Percentiles rank a stretch among this genome's conserved stretches.
Conservation (phyloP, 2,113 vertebrate species). For the Antennarius striatus region DNA sequence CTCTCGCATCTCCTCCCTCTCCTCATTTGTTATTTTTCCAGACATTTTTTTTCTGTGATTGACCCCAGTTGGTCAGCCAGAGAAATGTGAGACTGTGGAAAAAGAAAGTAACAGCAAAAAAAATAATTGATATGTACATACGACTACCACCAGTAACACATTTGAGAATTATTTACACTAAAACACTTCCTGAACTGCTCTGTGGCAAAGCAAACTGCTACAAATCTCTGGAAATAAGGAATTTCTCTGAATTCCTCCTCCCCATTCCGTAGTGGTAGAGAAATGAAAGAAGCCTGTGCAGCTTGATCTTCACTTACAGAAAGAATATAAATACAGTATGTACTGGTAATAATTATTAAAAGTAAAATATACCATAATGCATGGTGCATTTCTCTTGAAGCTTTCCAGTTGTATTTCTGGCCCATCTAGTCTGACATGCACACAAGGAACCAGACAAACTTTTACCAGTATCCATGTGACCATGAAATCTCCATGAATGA, state of each 20-base stretch:
- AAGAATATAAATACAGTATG: too few species aligned
- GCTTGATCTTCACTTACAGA: conserved; percentile 49
- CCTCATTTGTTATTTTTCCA: conserved; percentile 92
- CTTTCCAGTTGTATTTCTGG: conserved; percentile 1
- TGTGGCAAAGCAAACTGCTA: conserved; percentile 29
- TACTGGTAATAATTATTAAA: neutral
- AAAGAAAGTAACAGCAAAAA: neutral
- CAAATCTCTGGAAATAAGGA: conserved; percentile 53
- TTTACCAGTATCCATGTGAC: conserved; percentile 44
- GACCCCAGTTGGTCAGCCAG: conserved; percentile 68
- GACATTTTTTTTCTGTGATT: conserved; percentile 86
- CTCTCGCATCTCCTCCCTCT: conserved; percentile 91
- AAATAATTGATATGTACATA: neutral
- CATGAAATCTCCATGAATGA: conserved; percentile 46
- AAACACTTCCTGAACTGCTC: conserved; percentile 34
- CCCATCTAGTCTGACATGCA: conserved; percentile 9
- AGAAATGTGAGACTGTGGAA: conserved; percentile 49
- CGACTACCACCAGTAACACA: neutral
- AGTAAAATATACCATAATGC: too few species aligned
- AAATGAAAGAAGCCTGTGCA: conserved; percentile 61
- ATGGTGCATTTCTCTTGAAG: neutral
- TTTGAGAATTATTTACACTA: conserved; percentile 1
- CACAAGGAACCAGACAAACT: conserved; percentile 43
- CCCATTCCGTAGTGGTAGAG: conserved; percentile 40
- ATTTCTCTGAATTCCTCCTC: conserved; percentile 52